phyloP scores from a whole-genome alignment of 1,140 invertebrate species.

The Thaumetopoea pityocampa region DNA sequence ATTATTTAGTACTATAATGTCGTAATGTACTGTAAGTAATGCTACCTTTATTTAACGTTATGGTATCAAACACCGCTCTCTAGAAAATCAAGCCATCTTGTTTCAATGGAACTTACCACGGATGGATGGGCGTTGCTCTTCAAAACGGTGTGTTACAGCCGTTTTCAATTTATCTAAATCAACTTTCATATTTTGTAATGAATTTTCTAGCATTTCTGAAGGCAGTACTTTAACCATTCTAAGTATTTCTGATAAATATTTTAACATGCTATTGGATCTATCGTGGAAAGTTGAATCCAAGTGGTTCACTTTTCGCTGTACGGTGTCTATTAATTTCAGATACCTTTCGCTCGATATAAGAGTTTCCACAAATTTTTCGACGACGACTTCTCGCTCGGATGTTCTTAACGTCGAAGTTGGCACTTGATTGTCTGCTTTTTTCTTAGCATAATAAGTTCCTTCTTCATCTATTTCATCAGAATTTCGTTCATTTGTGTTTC shows the following conservation, averaged over 20 bases:
- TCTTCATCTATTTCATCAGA: not conserved
- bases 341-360: conserved; percentile 55
- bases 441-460: conserved; percentile 1
- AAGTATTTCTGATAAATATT: conserved; percentile 47
- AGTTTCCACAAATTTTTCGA: conserved; percentile 58
- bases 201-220: conserved; percentile 26
- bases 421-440: not conserved
- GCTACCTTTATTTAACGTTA: too few relatives aligned
- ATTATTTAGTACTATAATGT: too few relatives aligned
- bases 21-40: too few relatives aligned
- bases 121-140: conserved; percentile 17
- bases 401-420: conserved; percentile 24
- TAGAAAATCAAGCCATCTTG: too few relatives aligned
- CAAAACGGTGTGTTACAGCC: conserved; percentile 13
- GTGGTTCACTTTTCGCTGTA: conserved; percentile 46
- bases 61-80: too few relatives aligned
- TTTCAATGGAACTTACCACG: conserved; percentile 28
- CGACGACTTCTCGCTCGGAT: conserved; percentile 34
- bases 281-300: conserved; percentile 45
- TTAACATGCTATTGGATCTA: conserved; percentile 41
- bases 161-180: conserved; percentile 43
- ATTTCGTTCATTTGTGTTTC: not conserved
- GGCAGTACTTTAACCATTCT: conserved; percentile 32
- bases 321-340: conserved; percentile 48
- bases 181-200: conserved; percentile 28